Conservation (phyloP, 1,140 invertebrate genomes). For the Aphidius gifuensis region DNA sequence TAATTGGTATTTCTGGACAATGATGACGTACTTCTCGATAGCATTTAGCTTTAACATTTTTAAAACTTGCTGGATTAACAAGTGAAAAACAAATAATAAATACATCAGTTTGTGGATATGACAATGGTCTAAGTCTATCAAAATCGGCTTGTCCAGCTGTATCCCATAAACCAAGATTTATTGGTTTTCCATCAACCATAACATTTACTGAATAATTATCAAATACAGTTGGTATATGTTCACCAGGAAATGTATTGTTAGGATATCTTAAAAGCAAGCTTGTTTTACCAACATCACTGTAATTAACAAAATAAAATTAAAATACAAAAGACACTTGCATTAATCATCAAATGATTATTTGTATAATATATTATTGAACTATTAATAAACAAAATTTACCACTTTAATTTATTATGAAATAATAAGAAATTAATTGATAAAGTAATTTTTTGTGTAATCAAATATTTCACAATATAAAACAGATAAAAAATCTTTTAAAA, state of each 20-base stretch:
- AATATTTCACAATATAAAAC: too few species aligned
- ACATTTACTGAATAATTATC: slow-evolving; percentile 99
- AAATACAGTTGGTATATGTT: slow-evolving; percentile 96
- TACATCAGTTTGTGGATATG: slow-evolving; percentile 97
- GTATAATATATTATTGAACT: slow-evolving; percentile 5
- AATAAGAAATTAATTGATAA: too few species aligned
- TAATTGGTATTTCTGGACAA: slow-evolving; percentile 86
- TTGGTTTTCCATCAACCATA: too few species aligned
- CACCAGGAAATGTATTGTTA: slow-evolving; percentile 94
- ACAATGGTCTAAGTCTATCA: slow-evolving; percentile 85
- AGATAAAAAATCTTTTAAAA: too few species aligned
- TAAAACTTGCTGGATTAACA: slow-evolving; percentile 97
- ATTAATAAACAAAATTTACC: too few species aligned
- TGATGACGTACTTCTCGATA: slow-evolving; percentile 89
- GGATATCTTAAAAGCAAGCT: slow-evolving; percentile 95
- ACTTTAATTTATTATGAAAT: too few species aligned
- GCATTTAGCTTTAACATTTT: slow-evolving; percentile 98
- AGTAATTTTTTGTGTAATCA: too few species aligned
- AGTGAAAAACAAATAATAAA: slow-evolving; percentile 98
- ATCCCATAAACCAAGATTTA: slow-evolving; percentile 92
- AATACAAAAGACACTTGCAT: slow-evolving; percentile 10
- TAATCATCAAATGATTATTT: not conserved
- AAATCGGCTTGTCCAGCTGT: slow-evolving; percentile 96
- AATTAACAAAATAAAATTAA: slow-evolving; percentile 54
- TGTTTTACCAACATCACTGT: slow-evolving; percentile 93